Evolutionary conservation across 1,140 invertebrate species (phyloP), one percentile per base, ranked within the genome.

Genomic region (Bombus confusus): DNA sequence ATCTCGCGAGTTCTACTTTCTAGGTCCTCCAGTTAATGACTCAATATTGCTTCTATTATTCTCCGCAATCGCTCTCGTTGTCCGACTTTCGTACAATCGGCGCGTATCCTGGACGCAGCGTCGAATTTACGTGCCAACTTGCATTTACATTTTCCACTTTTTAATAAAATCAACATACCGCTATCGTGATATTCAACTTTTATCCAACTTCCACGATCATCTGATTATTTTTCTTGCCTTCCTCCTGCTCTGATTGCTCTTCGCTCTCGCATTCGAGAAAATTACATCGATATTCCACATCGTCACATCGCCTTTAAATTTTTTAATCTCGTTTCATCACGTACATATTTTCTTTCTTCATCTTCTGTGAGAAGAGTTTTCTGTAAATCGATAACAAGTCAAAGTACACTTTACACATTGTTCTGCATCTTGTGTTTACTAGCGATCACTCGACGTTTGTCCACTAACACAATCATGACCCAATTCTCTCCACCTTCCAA

Each of bases 91-190:
- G 59, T n/a, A 83, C 73, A 28, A 57, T 52, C 28, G 59, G 28
- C 28, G 28, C 18, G 62, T 15, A 41, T 82, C 31, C 41, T 75
- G 72, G 41, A 64, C 25, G 41, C 39, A 75, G 15, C 39, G 31
- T n/a, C 52, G 52, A 43, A 25, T 62, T 64, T 28, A 47, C 41
- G 57, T 82, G 80, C 80, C 80, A 82, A 82, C 69, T 75, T 62
- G 34, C 71, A 52, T 39, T 39, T 74, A 59, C 57, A 25, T 28
- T 66, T 74, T 77, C 41, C 73, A 43, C 15, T 68, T 83, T 34
- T 76, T 77, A 41, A 41, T 83, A 43, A n/a, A 76, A 66, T 43
- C 31, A 34, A 39, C 47, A 1, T 12, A 22, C 43, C 3, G 13
- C 25, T 13, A n/a, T 37, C 5, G 28, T 37, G 68, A 43, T 43